Conservation (phyloP, 2,113 vertebrate species). For the Leucoraja erinaceus region DNA sequence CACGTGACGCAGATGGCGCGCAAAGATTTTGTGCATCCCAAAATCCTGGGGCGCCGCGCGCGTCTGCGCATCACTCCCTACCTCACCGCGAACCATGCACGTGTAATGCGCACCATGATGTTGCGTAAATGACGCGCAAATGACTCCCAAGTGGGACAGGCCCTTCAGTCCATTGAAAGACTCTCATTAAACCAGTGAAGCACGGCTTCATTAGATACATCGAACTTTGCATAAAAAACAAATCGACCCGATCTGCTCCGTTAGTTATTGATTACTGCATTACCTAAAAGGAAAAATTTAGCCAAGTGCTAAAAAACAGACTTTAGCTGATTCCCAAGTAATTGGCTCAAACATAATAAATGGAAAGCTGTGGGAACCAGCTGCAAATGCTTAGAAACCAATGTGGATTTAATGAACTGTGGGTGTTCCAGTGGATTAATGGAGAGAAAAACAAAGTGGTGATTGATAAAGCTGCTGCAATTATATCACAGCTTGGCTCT, state of each 20-base stretch:
- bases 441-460: conserved; percentile 40
- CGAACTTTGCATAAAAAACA: neutral
- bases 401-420: conserved; percentile 41
- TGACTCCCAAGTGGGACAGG: too few species aligned
- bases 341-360: conserved; percentile 45
- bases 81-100: too few species aligned
- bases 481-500: conserved; percentile 39
- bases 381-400: conserved; percentile 43
- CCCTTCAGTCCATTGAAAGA: neutral
- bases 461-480: conserved; percentile 40
- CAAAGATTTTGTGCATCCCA: too few species aligned
- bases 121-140: too few species aligned
- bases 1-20: too few species aligned
- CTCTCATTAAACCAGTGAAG: neutral
- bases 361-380: conserved; percentile 38
- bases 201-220: neutral
- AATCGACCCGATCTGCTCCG: conserved; percentile 22
- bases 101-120: too few species aligned
- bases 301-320: conserved; percentile 41
- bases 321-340: conserved; percentile 41
- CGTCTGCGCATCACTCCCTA: too few species aligned
- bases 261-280: conserved; percentile 40
- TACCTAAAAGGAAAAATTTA: conserved; percentile 43
- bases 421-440: conserved; percentile 37
- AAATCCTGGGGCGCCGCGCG: too few species aligned